Evolutionary conservation across 2,888 invertebrate genomes (phyloP).

Genomic region (Oligia fasciuncula): DNA sequence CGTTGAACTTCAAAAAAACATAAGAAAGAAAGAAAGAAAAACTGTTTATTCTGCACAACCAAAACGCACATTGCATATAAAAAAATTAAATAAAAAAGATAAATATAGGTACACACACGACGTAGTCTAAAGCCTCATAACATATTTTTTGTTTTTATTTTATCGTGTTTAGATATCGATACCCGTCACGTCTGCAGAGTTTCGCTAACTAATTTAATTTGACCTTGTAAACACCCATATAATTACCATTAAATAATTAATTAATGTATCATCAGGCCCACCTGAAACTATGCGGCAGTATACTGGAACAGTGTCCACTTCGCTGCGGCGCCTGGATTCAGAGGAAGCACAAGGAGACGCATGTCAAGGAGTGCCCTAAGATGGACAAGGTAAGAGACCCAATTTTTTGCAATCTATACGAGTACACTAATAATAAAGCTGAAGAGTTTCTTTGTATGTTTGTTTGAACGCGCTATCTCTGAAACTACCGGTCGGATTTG

Average conservation of each 20-base stretch:
- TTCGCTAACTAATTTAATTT: background rate
- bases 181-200: background rate
- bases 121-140: too few relatives aligned
- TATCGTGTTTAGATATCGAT: background rate
- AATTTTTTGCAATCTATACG: background rate
- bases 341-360: conserved; percentile 91
- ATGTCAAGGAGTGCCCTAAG: conserved; percentile 86
- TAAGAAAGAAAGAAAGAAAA: too few relatives aligned
- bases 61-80: too few relatives aligned
- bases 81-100: too few relatives aligned
- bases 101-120: too few relatives aligned
- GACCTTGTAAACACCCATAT: background rate
- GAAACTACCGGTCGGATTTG: too few relatives aligned
- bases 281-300: conserved; percentile 92
- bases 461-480: too few relatives aligned
- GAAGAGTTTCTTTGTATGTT: too few relatives aligned
- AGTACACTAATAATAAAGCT: too few relatives aligned
- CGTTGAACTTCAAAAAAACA: background rate
- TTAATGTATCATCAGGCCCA: conserved; percentile 87
- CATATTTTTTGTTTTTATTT: background rate
- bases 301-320: conserved; percentile 92
- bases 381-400: conserved; percentile 81
- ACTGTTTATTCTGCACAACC: too few relatives aligned
- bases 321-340: conserved; percentile 93
- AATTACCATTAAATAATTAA: background rate